Conservation (phyloP, 2,888 invertebrate genomes). For the Eristalis arbustorum region DNA sequence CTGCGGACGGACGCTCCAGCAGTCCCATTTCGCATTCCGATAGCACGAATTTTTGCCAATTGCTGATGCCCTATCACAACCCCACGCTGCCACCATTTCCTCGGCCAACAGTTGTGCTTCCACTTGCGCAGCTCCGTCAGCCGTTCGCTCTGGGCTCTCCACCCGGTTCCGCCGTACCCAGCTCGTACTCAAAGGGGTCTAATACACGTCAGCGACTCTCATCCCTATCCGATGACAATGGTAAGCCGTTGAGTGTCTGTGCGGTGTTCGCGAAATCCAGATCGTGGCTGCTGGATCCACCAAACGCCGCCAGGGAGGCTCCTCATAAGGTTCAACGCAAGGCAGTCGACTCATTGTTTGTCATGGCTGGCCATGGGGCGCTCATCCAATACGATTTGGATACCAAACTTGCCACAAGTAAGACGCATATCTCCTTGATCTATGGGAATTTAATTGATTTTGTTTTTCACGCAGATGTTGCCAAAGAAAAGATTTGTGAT, state of each 20-base stretch:
- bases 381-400: conserved; percentile 94
- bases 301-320: conserved; percentile 80
- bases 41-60: conserved; percentile 78
- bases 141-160: conserved; percentile 80
- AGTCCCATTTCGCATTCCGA: conserved; percentile 83
- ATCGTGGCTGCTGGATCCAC: conserved; percentile 84
- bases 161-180: conserved; percentile 74
- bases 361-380: conserved; percentile 93
- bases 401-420: conserved; percentile 84
- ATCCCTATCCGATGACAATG: conserved; percentile 86
- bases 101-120: conserved; percentile 88
- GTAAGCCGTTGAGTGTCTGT: conserved; percentile 87
- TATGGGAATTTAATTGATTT: conserved; percentile 9
- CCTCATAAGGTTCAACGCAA: conserved; percentile 81
- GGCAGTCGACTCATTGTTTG: conserved; percentile 91
- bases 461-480: conserved; percentile 82
- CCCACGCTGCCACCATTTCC: conserved; percentile 96
- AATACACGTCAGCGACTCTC: conserved; percentile 84
- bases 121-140: conserved; percentile 93
- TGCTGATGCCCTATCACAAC: conserved; percentile 87
- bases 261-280: conserved; percentile 89
- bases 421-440: conserved; percentile 39
- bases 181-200: conserved; percentile 60
- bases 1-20: conserved; percentile 86
- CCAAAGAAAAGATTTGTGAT: conserved; percentile 92